Evolutionary conservation across 2,888 invertebrate genomes (phyloP), one percentile per base, ranked within the genome.

Genomic region (Ophion ventricosus): DNA sequence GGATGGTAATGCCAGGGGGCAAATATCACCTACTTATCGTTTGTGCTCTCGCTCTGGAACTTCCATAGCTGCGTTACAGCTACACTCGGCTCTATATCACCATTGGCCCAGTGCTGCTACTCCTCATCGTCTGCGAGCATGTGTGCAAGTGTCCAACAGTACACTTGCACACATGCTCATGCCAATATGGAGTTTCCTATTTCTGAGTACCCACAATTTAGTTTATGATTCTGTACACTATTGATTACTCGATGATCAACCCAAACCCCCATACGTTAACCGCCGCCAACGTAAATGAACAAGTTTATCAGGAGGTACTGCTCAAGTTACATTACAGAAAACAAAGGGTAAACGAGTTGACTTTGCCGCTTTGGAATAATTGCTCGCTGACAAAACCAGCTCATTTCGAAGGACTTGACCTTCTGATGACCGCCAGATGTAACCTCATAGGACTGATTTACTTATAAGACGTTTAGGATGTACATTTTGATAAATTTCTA

Each of bases 11-110:
- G 66, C 59, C 54, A 69, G 43, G 66, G 26, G 26, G 76, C 76
- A 80, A 80, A 84, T 77, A 84, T 63, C 80, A 80, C 74, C 77
- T 84, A 73, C 73, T 80, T 80, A 80, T 63, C 73, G 77, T 73
- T 80, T 64, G 72, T 67, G 80, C 73, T 69, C 73, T n/a, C 49
- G 61, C 49, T 69, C 43, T 29, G 72, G 7, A 59, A 72, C 75
- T 76, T 76, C 72, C 57, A 61, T 66, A 17, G 25, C 69, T 5
- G 43, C 56, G 56, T 69, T 76, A 35, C 72, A 43, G 63, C 69
- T 74, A 69, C 61, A 40, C 43, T 35, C 20, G 61, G 69, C n/a
- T 67, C 40, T 23, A 26, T 57, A 54, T 26, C 23, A 70, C 29
- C 25, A 49, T 14, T 61, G 25, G 35, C 20, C 20, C 17, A 26